Conservation (phyloP, 2,888 invertebrate genomes). For the Ophion costatus region DNA sequence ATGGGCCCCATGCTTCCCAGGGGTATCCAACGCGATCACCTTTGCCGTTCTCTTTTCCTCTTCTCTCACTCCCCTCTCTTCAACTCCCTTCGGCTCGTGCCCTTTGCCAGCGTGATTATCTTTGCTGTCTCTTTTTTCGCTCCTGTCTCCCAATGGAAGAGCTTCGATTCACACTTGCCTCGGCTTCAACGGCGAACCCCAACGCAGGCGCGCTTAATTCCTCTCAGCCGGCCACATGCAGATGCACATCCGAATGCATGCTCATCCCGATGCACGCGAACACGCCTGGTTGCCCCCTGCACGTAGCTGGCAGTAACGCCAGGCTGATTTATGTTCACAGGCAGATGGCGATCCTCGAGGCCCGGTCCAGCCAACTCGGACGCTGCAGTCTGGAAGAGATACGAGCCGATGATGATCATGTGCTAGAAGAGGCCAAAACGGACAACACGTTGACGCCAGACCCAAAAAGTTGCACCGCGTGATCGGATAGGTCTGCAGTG, state of each 20-base stretch:
- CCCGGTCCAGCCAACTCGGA: conserved; percentile 26
- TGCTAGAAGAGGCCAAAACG: conserved; percentile 21
- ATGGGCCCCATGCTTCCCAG: conserved; percentile 72
- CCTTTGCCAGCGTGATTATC: conserved; percentile 20
- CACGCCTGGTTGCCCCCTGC: conserved; percentile 55
- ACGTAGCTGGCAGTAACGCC: conserved; percentile 69
- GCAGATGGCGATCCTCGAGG: conserved; percentile 61
- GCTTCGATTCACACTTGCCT: conserved; percentile 59
- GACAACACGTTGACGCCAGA: conserved; percentile 14
- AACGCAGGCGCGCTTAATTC: conserved; percentile 54
- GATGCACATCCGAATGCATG: conserved; percentile 42
- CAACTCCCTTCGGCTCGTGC: conserved; percentile 13
- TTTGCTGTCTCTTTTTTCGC: conserved; percentile 26
- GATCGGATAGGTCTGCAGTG: not conserved
- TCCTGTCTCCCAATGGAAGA: conserved; percentile 34
- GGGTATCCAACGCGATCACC: conserved; percentile 58
- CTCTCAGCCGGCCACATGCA: conserved; percentile 37
- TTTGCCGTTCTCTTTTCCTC: conserved; percentile 23
- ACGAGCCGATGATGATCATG: conserved; percentile 47
- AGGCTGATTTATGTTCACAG: conserved; percentile 73
- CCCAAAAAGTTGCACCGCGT: not conserved
- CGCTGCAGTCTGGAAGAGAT: conserved; percentile 8
- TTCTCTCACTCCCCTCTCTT: conserved; percentile 5
- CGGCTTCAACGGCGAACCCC: conserved; percentile 34
- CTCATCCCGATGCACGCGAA: conserved; percentile 41